Conservation (phyloP, 2,888 invertebrate species). For the Drosophila kambysellisi region DNA sequence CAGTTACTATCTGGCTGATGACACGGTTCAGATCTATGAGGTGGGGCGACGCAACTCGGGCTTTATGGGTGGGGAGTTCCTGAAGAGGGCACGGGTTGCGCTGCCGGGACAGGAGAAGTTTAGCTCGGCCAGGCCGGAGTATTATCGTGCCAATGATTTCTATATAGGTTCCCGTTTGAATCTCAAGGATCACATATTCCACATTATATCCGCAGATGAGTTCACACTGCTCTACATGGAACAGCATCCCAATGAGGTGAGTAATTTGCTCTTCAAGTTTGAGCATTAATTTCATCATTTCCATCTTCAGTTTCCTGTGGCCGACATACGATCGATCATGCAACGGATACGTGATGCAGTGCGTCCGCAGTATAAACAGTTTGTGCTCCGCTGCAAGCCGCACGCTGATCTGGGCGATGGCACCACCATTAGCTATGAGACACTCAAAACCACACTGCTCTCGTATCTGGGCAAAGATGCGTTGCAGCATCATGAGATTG, state of each 20-base stretch:
- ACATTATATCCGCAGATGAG: constrained; percentile 92
- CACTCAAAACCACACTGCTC: constrained; percentile 87
- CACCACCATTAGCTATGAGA: constrained; percentile 78
- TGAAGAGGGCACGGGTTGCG: constrained; percentile 89
- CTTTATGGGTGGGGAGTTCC: constrained; percentile 88
- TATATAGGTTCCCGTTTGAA: constrained; percentile 93
- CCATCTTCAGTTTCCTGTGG: constrained; percentile 88
- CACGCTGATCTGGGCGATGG: constrained; percentile 60
- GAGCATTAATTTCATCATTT: not conserved
- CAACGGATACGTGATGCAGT: constrained; percentile 90
- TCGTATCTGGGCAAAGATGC: constrained; percentile 82
- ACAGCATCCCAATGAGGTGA: constrained; percentile 89
- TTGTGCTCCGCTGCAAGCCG: constrained; percentile 89
- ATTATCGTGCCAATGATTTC: constrained; percentile 92
- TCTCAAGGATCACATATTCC: constrained; percentile 92
- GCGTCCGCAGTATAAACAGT: constrained; percentile 90
- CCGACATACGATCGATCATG: constrained; percentile 90
- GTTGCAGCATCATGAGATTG: constrained; percentile 92
- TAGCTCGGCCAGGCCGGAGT: constrained; percentile 89
- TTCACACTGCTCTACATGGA: constrained; percentile 96
- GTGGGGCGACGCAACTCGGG: constrained; percentile 91
- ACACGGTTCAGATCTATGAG: constrained; percentile 94
- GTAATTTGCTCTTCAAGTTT: not conserved
- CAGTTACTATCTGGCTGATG: constrained; percentile 92
- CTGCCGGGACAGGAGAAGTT: constrained; percentile 91